Conservation (phyloP, 2,797 vertebrate genomes). For the Sciurus carolinensis region DNA sequence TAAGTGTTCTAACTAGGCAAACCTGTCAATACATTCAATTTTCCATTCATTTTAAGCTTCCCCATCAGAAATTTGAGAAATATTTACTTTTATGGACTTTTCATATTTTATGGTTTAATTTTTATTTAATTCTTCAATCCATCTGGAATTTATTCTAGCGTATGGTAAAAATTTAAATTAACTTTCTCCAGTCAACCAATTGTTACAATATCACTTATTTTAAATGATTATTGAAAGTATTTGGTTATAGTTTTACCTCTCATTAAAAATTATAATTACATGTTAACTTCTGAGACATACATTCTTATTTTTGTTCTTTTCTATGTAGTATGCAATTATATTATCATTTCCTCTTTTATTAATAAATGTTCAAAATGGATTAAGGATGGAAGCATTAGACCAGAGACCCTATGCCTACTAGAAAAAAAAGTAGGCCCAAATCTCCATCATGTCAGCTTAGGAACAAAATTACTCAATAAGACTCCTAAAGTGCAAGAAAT, state of each 20-base stretch:
- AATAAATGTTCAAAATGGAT: background rate
- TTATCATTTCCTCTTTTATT: background rate
- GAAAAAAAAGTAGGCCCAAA: too few species aligned
- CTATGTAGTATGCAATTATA: background rate
- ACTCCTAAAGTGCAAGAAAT: too few species aligned
- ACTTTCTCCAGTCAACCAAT: slow-evolving; percentile 52
- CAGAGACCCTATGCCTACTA: too few species aligned
- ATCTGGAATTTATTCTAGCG: slow-evolving; percentile 57
- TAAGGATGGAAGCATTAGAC: too few species aligned
- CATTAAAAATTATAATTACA: background rate
- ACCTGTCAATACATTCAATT: background rate
- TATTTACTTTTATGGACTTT: slow-evolving; percentile 27
- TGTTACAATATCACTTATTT: slow-evolving; percentile 10
- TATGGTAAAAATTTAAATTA: slow-evolving; percentile 53
- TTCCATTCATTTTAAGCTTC: slow-evolving; percentile 14
- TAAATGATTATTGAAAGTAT: slow-evolving; percentile 55
- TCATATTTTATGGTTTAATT: slow-evolving; percentile 55
- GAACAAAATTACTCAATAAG: too few species aligned
- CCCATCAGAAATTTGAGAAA: slow-evolving; percentile 63
- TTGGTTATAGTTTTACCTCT: background rate
- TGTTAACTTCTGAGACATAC: background rate
- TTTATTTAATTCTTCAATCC: slow-evolving; percentile 64
- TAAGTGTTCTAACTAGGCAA: background rate
- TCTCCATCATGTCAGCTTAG: too few species aligned
- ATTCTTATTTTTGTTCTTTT: slow-evolving; percentile 2